Evolutionary conservation across 2,888 invertebrate species (phyloP), one percentile per base, ranked within the genome.

Genomic region (Lasioglossum villosulum): DNA sequence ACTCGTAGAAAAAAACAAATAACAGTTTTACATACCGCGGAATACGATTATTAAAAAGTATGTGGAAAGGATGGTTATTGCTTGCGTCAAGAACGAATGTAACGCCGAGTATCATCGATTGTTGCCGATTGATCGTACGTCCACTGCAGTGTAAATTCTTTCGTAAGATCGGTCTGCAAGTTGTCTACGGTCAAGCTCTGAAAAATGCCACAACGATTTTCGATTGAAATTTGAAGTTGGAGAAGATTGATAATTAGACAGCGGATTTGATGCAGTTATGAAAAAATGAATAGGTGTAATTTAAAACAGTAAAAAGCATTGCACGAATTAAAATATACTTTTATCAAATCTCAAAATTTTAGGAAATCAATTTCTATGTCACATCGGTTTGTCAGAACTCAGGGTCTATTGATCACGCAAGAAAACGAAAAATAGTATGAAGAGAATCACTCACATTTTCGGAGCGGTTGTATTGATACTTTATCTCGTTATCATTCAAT

Each of bases 401-500:
- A 39, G 34, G 34, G 39, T 39, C 39, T 39, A 0, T 39, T 6
- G 10, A n/a, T 23, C 68, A 10, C 37, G 12, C 12, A 5, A 70
- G 5, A 37, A 39, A 39, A 70, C 19, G 63, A 8, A 16, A 63
- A 30, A 30, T 30, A 16, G n/a, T 2, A 30, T 23, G 23, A 39
- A 37, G 12, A 37, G 5, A 14, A 14, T 10, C 70, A 93, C 93
- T 93, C 88, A 94, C 94, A 73, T 82, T 86, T 88, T 80, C 83
- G 4, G 81, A 74, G 71, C 75, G 16, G 71, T 93, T 86, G 59
- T 94, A 94, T 23, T 87, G 77, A 81, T 93, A 95, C 37, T 75
- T 34, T 75, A 92, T 80, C 37, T 91, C 74, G 30, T 86, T 88
- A 4, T 92, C 90, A 83, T 95, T 94, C 6, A 95, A 87, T 12